phyloP scores from a whole-genome alignment of 1,140 invertebrate species.

The Brachionus rubens region DNA sequence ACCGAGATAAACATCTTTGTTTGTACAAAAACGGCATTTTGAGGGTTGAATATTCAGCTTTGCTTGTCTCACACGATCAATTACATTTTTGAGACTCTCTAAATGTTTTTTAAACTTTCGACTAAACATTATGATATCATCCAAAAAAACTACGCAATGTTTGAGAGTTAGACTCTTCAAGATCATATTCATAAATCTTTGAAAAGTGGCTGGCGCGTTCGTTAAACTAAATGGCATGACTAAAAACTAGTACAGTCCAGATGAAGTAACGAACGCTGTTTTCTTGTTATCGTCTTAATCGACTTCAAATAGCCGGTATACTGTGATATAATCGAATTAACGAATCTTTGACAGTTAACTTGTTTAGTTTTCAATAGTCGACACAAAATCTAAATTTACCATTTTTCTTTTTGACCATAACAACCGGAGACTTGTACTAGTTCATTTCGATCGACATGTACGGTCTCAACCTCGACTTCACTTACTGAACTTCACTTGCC shows the following conservation, averaged over 20 bases:
- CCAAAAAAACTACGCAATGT: not conserved
- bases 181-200: not conserved
- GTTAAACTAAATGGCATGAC: conserved; percentile 12
- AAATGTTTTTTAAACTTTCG: not conserved
- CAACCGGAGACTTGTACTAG: no score
- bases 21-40: conserved; percentile 58
- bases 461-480: no score
- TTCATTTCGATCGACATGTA: no score
- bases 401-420: conserved; percentile 48
- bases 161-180: not conserved
- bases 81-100: not conserved
- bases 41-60: conserved; percentile 58
- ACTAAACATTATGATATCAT: not conserved
- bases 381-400: conserved; percentile 49
- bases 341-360: not conserved
- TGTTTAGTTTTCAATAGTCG: conserved; percentile 46
- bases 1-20: conserved; percentile 56
- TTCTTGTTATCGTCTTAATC: not conserved
- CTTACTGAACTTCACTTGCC: no score
- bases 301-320: not conserved
- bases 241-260: not conserved
- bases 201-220: not conserved
- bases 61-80: conserved; percentile 45
- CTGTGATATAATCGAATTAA: not conserved
- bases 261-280: not conserved